Conservation (phyloP, 1,140 invertebrate species). For the Zophobas morio region DNA sequence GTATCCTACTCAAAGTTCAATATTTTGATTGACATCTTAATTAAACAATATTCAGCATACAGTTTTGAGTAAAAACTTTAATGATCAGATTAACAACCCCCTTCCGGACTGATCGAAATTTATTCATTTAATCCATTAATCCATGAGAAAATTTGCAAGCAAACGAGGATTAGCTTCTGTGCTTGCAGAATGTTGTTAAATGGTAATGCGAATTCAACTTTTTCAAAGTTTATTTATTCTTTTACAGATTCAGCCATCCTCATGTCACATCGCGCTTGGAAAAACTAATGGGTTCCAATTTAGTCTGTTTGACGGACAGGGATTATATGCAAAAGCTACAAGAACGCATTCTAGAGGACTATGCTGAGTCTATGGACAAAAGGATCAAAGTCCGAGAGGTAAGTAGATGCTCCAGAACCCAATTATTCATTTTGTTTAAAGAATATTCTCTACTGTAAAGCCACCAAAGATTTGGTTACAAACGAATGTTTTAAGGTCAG, state of each 20-base stretch:
- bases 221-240: constrained; percentile 13
- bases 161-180: background rate
- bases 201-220: constrained; percentile 7
- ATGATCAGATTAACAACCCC: background rate
- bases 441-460: background rate
- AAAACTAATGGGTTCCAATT: constrained; percentile 76
- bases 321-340: constrained; percentile 77
- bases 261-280: constrained; percentile 73
- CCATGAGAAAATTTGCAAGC: background rate
- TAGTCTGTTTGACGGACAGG: constrained; percentile 76
- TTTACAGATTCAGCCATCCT: constrained; percentile 69
- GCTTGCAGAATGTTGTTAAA: constrained; percentile 3
- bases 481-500: background rate
- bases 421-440: constrained; percentile 11
- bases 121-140: background rate
- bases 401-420: constrained; percentile 27
- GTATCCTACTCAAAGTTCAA: background rate
- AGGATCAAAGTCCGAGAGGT: constrained; percentile 77
- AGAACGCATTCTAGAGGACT: constrained; percentile 73
- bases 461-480: background rate
- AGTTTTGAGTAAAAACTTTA: constrained; percentile 1
- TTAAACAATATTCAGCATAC: constrained; percentile 9
- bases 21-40: constrained; percentile 23
- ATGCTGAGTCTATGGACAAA: constrained; percentile 74
- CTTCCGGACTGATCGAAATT: background rate